Conservation (phyloP, 1,140 invertebrate genomes). For the Drosophila sp. region DNA sequence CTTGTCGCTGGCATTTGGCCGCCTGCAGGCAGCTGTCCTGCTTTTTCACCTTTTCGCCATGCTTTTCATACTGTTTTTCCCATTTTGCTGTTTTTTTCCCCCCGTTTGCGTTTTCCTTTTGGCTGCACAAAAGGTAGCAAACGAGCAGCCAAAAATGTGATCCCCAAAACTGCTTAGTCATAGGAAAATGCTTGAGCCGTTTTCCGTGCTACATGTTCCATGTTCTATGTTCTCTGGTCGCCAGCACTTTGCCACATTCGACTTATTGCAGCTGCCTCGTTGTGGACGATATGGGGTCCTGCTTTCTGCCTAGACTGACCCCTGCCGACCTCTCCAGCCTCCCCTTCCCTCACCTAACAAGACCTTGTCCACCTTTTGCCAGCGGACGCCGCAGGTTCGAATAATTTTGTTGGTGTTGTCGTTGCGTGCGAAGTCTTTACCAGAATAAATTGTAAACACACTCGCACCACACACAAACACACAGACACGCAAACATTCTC, state of each 20-base stretch:
- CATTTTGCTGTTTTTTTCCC: constrained; percentile 23
- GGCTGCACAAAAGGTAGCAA: constrained; percentile 67
- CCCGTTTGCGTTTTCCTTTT: constrained; percentile 36
- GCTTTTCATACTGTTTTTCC: constrained; percentile 21
- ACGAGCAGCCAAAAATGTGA: constrained; percentile 50
- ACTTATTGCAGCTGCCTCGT: constrained; percentile 57
- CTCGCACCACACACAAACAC: constrained; percentile 47
- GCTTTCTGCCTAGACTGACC: too few species aligned
- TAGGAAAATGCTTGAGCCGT: constrained; percentile 68
- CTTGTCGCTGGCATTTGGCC: constrained; percentile 41
- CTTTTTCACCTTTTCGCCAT: constrained; percentile 55
- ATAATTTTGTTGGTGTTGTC: constrained; percentile 43
- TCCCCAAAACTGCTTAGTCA: constrained; percentile 69
- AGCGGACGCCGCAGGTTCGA: constrained; percentile 42
- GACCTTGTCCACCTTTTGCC: constrained; percentile 12
- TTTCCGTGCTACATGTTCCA: too few species aligned
- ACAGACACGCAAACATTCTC: constrained; percentile 40
- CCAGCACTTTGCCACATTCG: constrained; percentile 35
- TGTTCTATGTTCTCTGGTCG: constrained; percentile 45
- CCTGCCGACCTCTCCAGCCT: neutral
- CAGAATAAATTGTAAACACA: constrained; percentile 72
- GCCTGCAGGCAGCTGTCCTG: constrained; percentile 44
- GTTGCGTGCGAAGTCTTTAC: constrained; percentile 71
- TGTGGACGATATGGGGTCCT: constrained; percentile 4
- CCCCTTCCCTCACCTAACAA: neutral